phyloP scores from a whole-genome alignment of 2,797 vertebrate genomes.

The Silurus aristotelis region DNA sequence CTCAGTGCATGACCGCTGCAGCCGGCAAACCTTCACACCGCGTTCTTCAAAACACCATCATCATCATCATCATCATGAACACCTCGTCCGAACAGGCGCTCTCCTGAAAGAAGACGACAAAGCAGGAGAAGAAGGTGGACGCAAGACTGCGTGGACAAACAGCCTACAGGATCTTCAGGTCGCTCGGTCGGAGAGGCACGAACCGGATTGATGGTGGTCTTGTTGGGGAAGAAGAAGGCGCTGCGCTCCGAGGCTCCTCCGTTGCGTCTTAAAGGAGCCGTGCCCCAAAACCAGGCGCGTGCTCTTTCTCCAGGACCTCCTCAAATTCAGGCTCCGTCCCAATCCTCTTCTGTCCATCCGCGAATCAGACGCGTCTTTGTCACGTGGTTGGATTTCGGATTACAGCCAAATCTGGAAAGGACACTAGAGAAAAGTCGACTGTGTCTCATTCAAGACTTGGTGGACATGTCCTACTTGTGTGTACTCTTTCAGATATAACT shows the following conservation, averaged over 20 bases:
- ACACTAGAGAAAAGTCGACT: neutral
- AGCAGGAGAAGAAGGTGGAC: neutral
- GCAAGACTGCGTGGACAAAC: neutral
- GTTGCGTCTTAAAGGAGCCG: slow-evolving; percentile 65
- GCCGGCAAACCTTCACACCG: slow-evolving; percentile 43
- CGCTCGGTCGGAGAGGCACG: neutral
- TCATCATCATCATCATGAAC: neutral
- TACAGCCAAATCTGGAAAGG: slow-evolving; percentile 12
- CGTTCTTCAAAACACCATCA: slow-evolving; percentile 10
- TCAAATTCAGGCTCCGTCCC: neutral
- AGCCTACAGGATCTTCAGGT: slow-evolving; percentile 60
- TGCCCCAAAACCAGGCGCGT: neutral
- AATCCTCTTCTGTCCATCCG: neutral
- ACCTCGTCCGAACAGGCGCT: too few species aligned
- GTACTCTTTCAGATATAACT: too few species aligned
- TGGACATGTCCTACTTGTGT: neutral
- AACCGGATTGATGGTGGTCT: neutral
- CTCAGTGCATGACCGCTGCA: slow-evolving; percentile 58
- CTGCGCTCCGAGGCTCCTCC: neutral
- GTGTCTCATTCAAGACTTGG: neutral
- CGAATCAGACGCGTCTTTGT: neutral
- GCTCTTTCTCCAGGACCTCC: neutral
- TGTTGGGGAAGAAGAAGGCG: neutral
- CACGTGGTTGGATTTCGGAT: slow-evolving; percentile 26
- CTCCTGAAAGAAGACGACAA: neutral